Evolutionary conservation across 1,140 invertebrate species (phyloP), one percentile per base, ranked within the genome.

Genomic region (Brachionus sp.): DNA sequence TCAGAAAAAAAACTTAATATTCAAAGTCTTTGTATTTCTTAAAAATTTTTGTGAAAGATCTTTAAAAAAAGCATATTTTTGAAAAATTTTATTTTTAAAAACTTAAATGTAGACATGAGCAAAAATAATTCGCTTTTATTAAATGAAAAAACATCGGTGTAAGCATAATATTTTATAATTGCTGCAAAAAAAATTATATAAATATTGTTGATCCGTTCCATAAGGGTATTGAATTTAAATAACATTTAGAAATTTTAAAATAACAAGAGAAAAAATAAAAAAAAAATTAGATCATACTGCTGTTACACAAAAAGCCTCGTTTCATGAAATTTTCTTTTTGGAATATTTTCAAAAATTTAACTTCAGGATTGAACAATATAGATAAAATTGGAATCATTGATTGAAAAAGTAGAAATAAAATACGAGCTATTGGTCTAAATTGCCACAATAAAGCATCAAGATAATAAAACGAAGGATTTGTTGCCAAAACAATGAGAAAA

Each of bases 401-500:
- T 75, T 75, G 70, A 46, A 75, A 19, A 2, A 75, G 23, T 9
- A 75, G 19, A 75, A 75, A 75, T 12, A 46, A 25, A 33, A 29
- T 23, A 9, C 70, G 70, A 75, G 44, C 25, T 25, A 75, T 46
- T 2, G 70, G 70, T 75, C 70, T 75, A 1, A 29, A 25, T 10
- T 44, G 16, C 19, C 19, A 44, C 4, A 75, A 75, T 6, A 29
- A 9, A 46, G 5, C n/a, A 44, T 75, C 70, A 10, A 75, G 44
- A 39, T 46, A 75, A 10, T 75, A 25, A 46, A 75, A 75, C 3
- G 25, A 10, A 19, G 39, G 39, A 75, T 75, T 23, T 25, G 70
- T 44, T 25, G 70, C 70, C 7, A 75, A n/a, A 13, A 75, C 42
- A 7, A 75, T 75, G 1, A 46, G 42, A 75, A 75, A 75, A 50